Percentiles rank a stretch among this genome's conserved stretches.
These are phyloP conservation scores for Riparia riparia DNA, from an alignment of 2,113 vertebrate genomes.

Conservation along the genomic window DNA sequence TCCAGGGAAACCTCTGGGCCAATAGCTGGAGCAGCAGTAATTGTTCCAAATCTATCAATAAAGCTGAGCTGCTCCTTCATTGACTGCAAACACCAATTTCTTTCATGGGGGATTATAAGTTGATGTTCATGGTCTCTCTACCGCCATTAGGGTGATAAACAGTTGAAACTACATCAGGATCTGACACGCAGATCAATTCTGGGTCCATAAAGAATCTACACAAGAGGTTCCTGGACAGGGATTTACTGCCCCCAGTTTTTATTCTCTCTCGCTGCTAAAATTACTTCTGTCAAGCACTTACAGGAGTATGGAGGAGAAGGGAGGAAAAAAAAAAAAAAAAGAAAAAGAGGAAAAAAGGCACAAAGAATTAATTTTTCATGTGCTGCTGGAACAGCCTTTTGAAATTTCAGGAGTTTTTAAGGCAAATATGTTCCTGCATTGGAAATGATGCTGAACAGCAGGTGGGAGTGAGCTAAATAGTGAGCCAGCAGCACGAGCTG, in stretches of 20 bases:
- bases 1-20: slow-evolving; percentile 58
- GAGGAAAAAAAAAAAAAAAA: too few relatives aligned
- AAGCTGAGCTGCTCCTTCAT: slow-evolving; percentile 70
- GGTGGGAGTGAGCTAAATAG: slow-evolving; percentile 39
- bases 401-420: slow-evolving; percentile 50
- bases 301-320: background rate
- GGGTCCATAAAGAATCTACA: slow-evolving; percentile 82
- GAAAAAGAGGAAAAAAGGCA: slow-evolving; percentile 46
- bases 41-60: slow-evolving; percentile 78
- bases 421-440: slow-evolving; percentile 67
- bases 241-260: slow-evolving; percentile 81
- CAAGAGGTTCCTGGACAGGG: slow-evolving; percentile 74
- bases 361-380: slow-evolving; percentile 82
- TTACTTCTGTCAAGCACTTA: slow-evolving; percentile 84
- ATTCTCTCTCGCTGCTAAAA: slow-evolving; percentile 80
- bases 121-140: slow-evolving; percentile 71
- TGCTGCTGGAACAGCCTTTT: slow-evolving; percentile 51
- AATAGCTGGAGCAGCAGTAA: slow-evolving; percentile 70
- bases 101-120: slow-evolving; percentile 75
- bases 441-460: slow-evolving; percentile 62
- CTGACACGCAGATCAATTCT: slow-evolving; percentile 85
- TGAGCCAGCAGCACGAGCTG: background rate
- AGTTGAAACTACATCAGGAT: slow-evolving; percentile 81
- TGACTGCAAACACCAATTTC: slow-evolving; percentile 76
- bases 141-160: slow-evolving; percentile 84